phyloP scores from a whole-genome alignment of 2,797 vertebrate species.

The Enteromius treurensis region DNA sequence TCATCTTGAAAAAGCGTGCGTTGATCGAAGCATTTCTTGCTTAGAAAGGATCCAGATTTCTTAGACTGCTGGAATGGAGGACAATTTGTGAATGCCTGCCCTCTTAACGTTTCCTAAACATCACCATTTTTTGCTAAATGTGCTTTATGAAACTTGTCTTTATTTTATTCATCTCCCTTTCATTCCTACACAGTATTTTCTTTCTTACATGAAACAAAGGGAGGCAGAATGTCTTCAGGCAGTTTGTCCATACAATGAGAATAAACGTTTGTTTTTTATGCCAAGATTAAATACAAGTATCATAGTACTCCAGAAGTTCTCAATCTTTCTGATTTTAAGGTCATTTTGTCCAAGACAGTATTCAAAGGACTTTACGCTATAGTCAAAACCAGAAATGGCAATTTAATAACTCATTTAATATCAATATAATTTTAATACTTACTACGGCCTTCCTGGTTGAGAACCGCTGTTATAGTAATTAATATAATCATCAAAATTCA shows the following conservation, averaged over 20 bases:
- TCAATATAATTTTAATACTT: background rate
- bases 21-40: background rate
- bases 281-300: background rate
- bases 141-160: background rate
- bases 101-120: background rate
- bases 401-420: background rate
- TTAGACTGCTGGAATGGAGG: conserved; percentile 10
- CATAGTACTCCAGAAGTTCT: background rate
- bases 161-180: background rate
- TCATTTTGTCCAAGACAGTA: background rate
- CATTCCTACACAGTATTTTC: background rate
- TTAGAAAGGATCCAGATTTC: background rate
- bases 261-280: background rate
- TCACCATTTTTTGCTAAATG: background rate
- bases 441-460: background rate
- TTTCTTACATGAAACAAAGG: conserved; percentile 3
- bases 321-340: background rate
- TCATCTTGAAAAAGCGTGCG: conserved; percentile 17
- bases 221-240: background rate
- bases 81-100: background rate
- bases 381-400: background rate
- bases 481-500: background rate
- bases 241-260: background rate
- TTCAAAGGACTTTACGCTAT: background rate
- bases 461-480: background rate